phyloP scores from a whole-genome alignment of 2,888 invertebrate genomes.

The Eudiplozoon nipponicum region DNA sequence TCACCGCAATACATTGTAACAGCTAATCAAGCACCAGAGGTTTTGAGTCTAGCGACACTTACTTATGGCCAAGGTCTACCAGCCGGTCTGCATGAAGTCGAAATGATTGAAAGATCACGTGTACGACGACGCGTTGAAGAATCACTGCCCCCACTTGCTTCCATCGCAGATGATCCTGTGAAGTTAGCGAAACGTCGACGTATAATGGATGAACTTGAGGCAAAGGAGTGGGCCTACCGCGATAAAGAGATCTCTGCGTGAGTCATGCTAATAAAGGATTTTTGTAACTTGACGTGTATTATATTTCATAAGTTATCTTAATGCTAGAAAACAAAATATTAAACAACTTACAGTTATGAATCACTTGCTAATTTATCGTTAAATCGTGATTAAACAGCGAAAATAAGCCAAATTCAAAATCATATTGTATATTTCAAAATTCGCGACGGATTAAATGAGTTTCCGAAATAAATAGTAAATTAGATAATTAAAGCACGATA shows the following conservation, averaged over 20 bases:
- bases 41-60: slow-evolving; percentile 36
- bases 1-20: slow-evolving; percentile 35
- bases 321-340: neutral
- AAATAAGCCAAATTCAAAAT: too few relatives aligned
- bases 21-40: slow-evolving; percentile 33
- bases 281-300: neutral
- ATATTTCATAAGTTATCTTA: slow-evolving; percentile 4
- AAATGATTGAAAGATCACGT: slow-evolving; percentile 39
- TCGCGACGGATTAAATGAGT: too few relatives aligned
- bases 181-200: slow-evolving; percentile 34
- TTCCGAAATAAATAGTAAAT: too few relatives aligned
- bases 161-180: too few relatives aligned
- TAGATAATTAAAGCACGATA: too few relatives aligned
- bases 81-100: slow-evolving; percentile 33
- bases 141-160: slow-evolving; percentile 31
- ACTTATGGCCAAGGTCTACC: slow-evolving; percentile 34
- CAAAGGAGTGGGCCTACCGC: slow-evolving; percentile 47
- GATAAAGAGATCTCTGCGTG: slow-evolving; percentile 36
- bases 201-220: slow-evolving; percentile 46
- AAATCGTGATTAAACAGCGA: too few relatives aligned
- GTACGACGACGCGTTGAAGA: slow-evolving; percentile 37
- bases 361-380: too few relatives aligned
- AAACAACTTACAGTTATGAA: too few relatives aligned
- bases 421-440: too few relatives aligned
- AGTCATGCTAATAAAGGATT: slow-evolving; percentile 8